Base-by-base conservation (phyloP, 2,797 vertebrate species). In the Steatocranus sp. region DNA sequence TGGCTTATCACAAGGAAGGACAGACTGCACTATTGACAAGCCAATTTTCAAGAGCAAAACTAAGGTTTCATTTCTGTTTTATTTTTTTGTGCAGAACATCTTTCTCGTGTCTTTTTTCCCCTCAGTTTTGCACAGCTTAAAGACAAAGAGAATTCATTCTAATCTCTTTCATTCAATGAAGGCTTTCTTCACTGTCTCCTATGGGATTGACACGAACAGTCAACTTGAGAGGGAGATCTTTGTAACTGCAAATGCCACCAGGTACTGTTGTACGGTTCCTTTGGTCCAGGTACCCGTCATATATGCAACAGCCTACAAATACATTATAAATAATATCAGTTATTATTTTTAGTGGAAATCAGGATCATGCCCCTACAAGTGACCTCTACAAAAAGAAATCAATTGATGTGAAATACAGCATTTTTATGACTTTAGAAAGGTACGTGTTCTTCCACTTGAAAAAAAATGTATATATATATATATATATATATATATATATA, bases 341-440 rank as follows among this genome's bases (percentile, higher is more conserved):
- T 78, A 8, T 78, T 12, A 74, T 5, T 84, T 91, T 56, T 61
- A 97, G 97, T 92, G 95, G 94, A 78, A 98, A 97, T 76, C 20
- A 82, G 30, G 3, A 83, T 3, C 92, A 91, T 66, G 51, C 82
- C 20, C 1, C 0, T 53, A 32, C 11, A 12, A 95, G 91, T 9
- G 79, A 93, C 61, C 93, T 89, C 3, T 81, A 84, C 83, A 89
- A 82, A 88, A 84, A 2, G 3, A 88, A 84, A 83, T 66, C 7
- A 17, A 95, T 98, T 34, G 88, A 88, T 9, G 96, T 98, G 51
- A 97, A 97, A 70, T 97, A 97, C 7, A 94, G 94, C n/a, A 91
- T 97, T 88, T 94, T 93, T 83, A 4, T 96, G 8, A 90, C 94
- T 30, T 81, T 97, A 30, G 81, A 90, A 89, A 96, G 93, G 91